Conservation (phyloP, 2,113 vertebrate genomes). For the Clarias batrachus region DNA sequence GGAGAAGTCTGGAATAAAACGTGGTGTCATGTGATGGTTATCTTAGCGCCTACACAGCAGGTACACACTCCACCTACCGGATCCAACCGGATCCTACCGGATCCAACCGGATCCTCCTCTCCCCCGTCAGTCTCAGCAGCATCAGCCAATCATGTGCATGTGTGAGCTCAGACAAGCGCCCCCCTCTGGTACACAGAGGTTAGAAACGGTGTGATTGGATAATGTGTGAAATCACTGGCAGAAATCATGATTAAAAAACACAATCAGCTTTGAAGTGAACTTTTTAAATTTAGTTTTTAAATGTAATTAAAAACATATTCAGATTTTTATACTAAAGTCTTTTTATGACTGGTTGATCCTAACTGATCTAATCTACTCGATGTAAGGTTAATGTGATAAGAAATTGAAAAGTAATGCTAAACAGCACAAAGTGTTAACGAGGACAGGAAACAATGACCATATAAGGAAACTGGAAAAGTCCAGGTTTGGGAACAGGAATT, state of each 20-base stretch:
- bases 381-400: background rate
- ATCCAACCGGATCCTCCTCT: too few species aligned
- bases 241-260: background rate
- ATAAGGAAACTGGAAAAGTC: background rate
- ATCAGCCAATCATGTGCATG: too few species aligned
- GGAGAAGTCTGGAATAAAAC: background rate
- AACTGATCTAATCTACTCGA: background rate
- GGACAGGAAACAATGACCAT: conserved; percentile 1
- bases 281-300: too few species aligned
- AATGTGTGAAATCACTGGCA: background rate
- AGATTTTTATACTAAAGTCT: background rate
- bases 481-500: background rate
- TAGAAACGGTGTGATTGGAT: too few species aligned
- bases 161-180: too few species aligned
- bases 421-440: background rate
- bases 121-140: too few species aligned
- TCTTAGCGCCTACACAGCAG: background rate
- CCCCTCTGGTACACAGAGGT: too few species aligned
- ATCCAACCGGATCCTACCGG: too few species aligned
- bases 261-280: background rate
- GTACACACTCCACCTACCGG: too few species aligned
- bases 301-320: background rate
- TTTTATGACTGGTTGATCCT: background rate
- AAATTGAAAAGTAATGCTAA: background rate
- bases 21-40: background rate